Base-by-base conservation (phyloP, 2,797 vertebrate species). In the Pempheris klunzingeri region DNA sequence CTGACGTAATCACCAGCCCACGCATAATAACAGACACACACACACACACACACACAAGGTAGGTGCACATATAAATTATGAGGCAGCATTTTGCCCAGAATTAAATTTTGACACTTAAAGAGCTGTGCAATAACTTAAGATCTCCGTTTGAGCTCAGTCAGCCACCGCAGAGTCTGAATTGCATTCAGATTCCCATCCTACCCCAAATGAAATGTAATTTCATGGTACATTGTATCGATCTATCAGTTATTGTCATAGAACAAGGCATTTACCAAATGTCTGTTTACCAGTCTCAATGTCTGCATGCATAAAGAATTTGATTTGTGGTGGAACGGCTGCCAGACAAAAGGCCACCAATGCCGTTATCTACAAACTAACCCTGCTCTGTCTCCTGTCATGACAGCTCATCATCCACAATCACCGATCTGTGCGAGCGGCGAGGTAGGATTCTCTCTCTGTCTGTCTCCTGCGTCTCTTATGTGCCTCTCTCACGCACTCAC, bases 271-370 rank as follows among this genome's bases (percentile, higher is more conserved):
- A 74, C 78, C 78, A 79, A 87, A 86, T 68, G 80, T 73, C 80
- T 89, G 85, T 91, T 86, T 88, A 85, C 84, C 81, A 46, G 81
- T 60, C 79, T 82, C 55, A 36, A 70, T 84, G 84, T 85, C 83
- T 84, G 77, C 64, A 68, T 78, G 73, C 59, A 78, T 71, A 82
- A 82, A 83, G 64, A 74, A 86, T 84, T 73, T 90, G 81, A 90
- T 88, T 87, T 78, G 81, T 71, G 63, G 74, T 44, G 59, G 67
- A 85, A 54, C 5, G 34, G 66, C 54, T 74, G 74, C 63, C 72
- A 90, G 81, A 84, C 83, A 81, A 91, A 91, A 91, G 87, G 88
- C 88, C 90, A 91, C 87, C 86, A 44, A 50, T 26, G 34, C 57
- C 12, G 83, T 84, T 83, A 87, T 87, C 85, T 81, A 44, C 74